These are phyloP conservation scores for Caenorhabditis plicata DNA, from an alignment of 2,888 invertebrate species.

Conservation along the genomic window DNA sequence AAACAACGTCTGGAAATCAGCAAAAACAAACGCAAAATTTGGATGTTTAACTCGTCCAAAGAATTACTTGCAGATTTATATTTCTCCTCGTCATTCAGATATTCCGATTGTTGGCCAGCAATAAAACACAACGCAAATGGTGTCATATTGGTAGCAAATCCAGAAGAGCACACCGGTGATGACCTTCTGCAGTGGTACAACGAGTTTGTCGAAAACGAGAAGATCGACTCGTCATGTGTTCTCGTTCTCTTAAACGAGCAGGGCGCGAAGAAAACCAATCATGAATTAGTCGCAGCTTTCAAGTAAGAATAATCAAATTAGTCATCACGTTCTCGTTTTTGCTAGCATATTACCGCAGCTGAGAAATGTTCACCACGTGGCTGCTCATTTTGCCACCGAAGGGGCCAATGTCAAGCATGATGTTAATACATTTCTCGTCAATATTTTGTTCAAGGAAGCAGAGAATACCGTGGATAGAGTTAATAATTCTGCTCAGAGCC, in stretches of 20 bases:
- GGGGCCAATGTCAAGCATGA: conserved; percentile 18
- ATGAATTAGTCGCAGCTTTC: conserved; percentile 27
- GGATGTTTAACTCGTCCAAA: too few relatives aligned
- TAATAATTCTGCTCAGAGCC: neutral
- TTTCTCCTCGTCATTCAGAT: conserved; percentile 19
- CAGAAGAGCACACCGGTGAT: conserved; percentile 65
- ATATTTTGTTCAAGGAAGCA: conserved; percentile 1
- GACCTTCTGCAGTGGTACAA: conserved; percentile 55
- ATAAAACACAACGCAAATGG: conserved; percentile 75
- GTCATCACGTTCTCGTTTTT: neutral
- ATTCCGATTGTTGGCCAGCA: conserved; percentile 75
- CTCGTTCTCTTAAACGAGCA: conserved; percentile 31
- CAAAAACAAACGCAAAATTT: neutral
- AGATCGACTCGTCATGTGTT: conserved; percentile 11
- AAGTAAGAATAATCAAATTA: conserved; percentile 5
- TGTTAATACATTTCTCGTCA: conserved; percentile 20
- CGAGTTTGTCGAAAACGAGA: conserved; percentile 29
- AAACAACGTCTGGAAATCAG: neutral
- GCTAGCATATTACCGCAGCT: conserved; percentile 21
- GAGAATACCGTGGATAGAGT: neutral
- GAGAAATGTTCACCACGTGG: conserved; percentile 17
- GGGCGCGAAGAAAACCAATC: conserved; percentile 27
- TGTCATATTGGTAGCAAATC: conserved; percentile 75
- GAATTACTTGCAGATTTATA: neutral
- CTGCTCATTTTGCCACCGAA: conserved; percentile 24